Evolutionary conservation across 2,888 invertebrate species (phyloP), one percentile per base, ranked within the genome.

Genomic region (Trilocha varians): DNA sequence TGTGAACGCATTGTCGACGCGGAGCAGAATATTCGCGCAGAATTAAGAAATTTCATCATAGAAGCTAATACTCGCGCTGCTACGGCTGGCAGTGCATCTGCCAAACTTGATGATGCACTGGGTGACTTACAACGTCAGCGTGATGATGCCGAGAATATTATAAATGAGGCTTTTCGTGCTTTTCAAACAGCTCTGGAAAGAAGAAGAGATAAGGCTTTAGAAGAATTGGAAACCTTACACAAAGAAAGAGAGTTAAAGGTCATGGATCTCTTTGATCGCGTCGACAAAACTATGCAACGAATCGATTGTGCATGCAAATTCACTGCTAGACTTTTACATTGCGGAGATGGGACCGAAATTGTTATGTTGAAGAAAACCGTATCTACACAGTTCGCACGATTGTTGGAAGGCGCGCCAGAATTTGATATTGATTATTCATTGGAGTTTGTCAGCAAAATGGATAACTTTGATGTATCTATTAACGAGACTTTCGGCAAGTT

Each of bases 261-360:
- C 32, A 97, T 97, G 96, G 96, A 96, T 66, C 87, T 93, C 47
- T 91, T 93, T 64, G 93, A 94, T 64, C 90, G 90, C 46, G 90
- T 96, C 42, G 95, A 94, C 58, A 95, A 94, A 66, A 93, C 92
- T 3, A 91, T 93, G 48, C 93, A 92, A 49, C 91, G 93, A 59
- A 91, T 97, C 48, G 94, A 95, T 62, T 93, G 94, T 64, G 96
- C 96, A 8, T 93, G 93, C 64, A 91, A 92, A 59, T 97, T 96
- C 67, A 92, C 96, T 0, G 88, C 91, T 13, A 90, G 94, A 53
- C 88, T 97, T 37, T 79, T 96, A 44, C 92, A 93, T 50, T 91
- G 93, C 62, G 96, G 96, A 16, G 96, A 95, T 67, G 92, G 93
- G 16, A 90, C 92, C 4, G 96, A 96, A 79, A 91, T 96, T 57